Evolutionary conservation across 2,113 vertebrate genomes (phyloP).

Genomic region (Mustelus asterias): DNA sequence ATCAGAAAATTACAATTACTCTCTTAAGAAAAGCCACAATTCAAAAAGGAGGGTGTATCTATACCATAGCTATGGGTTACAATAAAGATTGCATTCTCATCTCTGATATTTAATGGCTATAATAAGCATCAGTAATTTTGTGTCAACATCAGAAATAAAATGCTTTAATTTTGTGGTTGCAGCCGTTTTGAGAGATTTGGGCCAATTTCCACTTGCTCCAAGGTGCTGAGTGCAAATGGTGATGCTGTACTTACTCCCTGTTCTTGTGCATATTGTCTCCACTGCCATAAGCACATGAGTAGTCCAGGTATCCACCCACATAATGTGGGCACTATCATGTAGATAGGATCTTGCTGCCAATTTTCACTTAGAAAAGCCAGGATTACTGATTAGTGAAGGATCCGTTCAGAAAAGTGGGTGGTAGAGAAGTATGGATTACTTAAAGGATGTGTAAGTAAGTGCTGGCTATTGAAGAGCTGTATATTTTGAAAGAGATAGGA

Average conservation of each 20-base stretch:
- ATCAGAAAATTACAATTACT: background rate
- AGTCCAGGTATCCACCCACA: background rate
- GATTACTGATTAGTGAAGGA: background rate
- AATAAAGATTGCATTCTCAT: background rate
- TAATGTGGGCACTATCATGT: background rate
- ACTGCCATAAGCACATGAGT: background rate
- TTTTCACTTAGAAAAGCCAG: background rate
- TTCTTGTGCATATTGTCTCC: background rate
- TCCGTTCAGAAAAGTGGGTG: background rate
- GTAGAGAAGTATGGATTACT: background rate
- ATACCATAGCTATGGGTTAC: background rate
- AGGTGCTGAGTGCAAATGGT: background rate
- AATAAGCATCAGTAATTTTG: background rate
- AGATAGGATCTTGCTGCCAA: background rate
- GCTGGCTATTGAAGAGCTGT: background rate
- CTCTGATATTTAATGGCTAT: background rate
- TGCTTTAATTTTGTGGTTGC: background rate
- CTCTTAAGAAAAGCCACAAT: background rate
- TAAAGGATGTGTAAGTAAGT: background rate
- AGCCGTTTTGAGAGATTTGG: background rate
- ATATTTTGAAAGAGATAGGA: background rate
- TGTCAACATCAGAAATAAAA: background rate
- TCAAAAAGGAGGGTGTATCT: background rate
- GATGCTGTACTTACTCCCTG: background rate
- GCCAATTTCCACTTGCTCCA: background rate